Evolutionary conservation across 2,113 vertebrate genomes (phyloP).

Genomic region (Puffinus mauretanicus): DNA sequence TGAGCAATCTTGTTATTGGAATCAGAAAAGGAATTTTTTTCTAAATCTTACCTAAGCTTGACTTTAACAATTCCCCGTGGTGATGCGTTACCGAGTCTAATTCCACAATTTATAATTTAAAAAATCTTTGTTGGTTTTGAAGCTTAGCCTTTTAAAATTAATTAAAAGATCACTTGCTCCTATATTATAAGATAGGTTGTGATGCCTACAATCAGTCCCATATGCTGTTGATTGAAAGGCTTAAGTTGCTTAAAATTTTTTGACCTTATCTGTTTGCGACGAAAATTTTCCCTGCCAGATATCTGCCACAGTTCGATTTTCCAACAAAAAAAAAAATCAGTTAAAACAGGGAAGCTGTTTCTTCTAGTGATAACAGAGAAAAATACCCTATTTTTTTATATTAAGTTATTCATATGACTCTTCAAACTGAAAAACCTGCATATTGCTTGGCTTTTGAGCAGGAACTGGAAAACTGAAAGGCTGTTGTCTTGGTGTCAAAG

Average conservation of each 20-base stretch:
- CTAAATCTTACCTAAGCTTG: background rate
- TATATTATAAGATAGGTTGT: background rate
- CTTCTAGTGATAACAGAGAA: background rate
- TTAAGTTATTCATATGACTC: background rate
- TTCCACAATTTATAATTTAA: background rate
- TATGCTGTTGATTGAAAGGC: background rate
- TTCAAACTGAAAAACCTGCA: background rate
- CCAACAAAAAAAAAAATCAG: background rate
- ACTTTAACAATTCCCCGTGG: background rate
- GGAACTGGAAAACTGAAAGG: background rate
- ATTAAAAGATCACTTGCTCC: background rate
- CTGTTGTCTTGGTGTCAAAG: background rate
- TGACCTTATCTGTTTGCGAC: background rate
- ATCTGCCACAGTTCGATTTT: background rate
- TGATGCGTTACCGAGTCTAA: background rate
- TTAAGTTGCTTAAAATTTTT: background rate
- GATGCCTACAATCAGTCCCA: background rate
- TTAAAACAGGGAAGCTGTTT: background rate
- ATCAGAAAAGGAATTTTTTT: background rate
- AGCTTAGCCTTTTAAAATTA: background rate
- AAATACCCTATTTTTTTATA: background rate
- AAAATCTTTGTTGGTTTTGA: background rate
- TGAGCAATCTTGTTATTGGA: background rate
- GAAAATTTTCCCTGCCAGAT: background rate
- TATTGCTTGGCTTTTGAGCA: background rate